Conservation (phyloP, 2,797 vertebrate genomes). For the Pipistrellus kuhlii region DNA sequence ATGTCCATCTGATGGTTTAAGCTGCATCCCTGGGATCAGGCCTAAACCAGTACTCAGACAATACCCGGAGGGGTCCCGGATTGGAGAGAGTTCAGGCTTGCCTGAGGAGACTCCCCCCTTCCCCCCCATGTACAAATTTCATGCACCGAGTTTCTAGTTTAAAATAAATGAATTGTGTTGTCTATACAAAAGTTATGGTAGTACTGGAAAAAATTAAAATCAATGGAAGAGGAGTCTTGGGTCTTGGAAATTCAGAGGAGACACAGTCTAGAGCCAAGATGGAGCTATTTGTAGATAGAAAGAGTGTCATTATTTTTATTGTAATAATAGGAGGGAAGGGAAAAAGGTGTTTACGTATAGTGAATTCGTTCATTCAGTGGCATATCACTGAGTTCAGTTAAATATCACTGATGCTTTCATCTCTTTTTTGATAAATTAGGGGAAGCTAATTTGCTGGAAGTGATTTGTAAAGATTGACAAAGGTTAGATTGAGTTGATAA, state of each 20-base stretch:
- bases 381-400: background rate
- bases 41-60: too few species aligned
- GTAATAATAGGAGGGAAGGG: background rate
- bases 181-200: background rate
- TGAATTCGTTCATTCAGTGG: background rate
- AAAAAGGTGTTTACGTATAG: background rate
- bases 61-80: too few species aligned
- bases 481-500: background rate
- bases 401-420: conserved; percentile 36
- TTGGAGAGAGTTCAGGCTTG: too few species aligned
- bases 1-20: too few species aligned
- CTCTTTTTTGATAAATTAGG: background rate
- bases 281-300: background rate
- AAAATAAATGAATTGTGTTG: background rate
- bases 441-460: background rate
- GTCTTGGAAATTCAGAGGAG: background rate
- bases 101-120: too few species aligned
- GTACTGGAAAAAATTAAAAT: conserved; percentile 12
- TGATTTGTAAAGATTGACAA: background rate
- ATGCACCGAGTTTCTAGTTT: background rate
- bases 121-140: too few species aligned
- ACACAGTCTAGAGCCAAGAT: background rate
- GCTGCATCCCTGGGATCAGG: too few species aligned
- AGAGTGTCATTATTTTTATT: background rate
- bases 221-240: background rate